Evolutionary conservation across 2,113 vertebrate species (phyloP), one percentile per base, ranked within the genome.

Genomic region (Elephas maximus): DNA sequence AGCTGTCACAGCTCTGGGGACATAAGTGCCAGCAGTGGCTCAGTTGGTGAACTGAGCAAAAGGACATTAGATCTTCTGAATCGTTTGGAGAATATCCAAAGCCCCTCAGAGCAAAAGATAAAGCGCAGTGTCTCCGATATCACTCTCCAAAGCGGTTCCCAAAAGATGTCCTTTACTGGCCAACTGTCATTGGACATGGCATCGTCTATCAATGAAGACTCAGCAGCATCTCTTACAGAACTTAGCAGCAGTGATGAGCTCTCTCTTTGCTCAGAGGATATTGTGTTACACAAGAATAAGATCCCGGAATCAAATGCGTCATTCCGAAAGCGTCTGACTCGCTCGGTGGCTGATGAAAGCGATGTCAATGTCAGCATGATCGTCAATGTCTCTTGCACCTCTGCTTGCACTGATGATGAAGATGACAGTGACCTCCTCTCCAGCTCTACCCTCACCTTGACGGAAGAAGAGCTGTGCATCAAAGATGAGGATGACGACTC

Each of bases 381-480:
- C 91, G 99, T 99, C 77, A 99, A 99, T 33, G 99, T 99, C 83
- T 99, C 99, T 26, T 99, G 99, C 91, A 99, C 99, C 30, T 99
- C 99, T 73, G 99, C 99, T 26, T 99, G 99, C 95, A 99, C 99
- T 3, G 99, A 99, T 82, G 99, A 99, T 79, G 99, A 99, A 98
- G 99, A 99, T 60, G 99, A 99, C 96, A 99, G 99, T 81, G 99
- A 99, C 98, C 99, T 99, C 76, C 99, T 99, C 91, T 99, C 99
- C 57, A 99, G 99, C 98, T 99, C 99, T 79, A 99, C 99, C 0
- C 99, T 99, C 90, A 99, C 99, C 4, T 99, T 99, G 97, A 99
- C 99, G 0, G 99, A 99, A 98, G 99, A 99, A 98, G 99, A 99
- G 96, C 98, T 99, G 0, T 99, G 99, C 65, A 98, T 99, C 83